Evolutionary conservation across 2,888 invertebrate genomes (phyloP).

Genomic region (Patella ulyssiponensis): DNA sequence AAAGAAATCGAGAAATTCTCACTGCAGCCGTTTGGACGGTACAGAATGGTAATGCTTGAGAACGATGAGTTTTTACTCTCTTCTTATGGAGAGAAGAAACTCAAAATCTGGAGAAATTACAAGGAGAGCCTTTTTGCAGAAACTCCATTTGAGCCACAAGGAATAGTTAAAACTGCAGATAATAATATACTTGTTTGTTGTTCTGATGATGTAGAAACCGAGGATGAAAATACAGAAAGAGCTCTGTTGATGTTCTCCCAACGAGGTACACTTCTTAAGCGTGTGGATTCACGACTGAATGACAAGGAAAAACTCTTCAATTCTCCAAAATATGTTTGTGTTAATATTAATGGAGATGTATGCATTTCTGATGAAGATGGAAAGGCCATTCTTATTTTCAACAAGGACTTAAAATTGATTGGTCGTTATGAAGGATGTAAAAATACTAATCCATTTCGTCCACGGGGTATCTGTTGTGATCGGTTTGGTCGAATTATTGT

Average conservation of each 20-base stretch:
- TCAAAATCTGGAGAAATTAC: constrained; percentile 6
- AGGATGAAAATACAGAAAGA: constrained; percentile 11
- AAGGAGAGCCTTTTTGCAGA: constrained; percentile 13
- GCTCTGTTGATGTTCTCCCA: constrained; percentile 22
- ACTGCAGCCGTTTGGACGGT: not conserved
- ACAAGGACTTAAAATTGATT: constrained; percentile 30
- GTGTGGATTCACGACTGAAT: not conserved
- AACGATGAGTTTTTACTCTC: constrained; percentile 20
- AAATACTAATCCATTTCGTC: constrained; percentile 43
- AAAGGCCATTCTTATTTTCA: constrained; percentile 45
- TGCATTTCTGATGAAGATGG: constrained; percentile 51
- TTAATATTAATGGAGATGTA: constrained; percentile 55
- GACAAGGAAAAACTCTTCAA: constrained; percentile 47
- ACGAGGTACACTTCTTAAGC: constrained; percentile 15
- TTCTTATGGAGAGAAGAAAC: constrained; percentile 18
- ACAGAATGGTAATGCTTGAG: constrained; percentile 11
- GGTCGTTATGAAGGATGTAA: constrained; percentile 25
- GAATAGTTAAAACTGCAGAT: constrained; percentile 12
- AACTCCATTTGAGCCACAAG: constrained; percentile 13
- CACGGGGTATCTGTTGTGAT: constrained; percentile 56
- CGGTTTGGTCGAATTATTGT: constrained; percentile 55
- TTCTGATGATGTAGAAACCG: not conserved
- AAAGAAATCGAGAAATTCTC: constrained; percentile 17
- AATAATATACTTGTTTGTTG: constrained; percentile 19
- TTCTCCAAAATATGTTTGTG: constrained; percentile 51